These are phyloP conservation scores for Eupsittula cactorum DNA, from an alignment of 2,113 vertebrate species.

Conservation along the genomic window DNA sequence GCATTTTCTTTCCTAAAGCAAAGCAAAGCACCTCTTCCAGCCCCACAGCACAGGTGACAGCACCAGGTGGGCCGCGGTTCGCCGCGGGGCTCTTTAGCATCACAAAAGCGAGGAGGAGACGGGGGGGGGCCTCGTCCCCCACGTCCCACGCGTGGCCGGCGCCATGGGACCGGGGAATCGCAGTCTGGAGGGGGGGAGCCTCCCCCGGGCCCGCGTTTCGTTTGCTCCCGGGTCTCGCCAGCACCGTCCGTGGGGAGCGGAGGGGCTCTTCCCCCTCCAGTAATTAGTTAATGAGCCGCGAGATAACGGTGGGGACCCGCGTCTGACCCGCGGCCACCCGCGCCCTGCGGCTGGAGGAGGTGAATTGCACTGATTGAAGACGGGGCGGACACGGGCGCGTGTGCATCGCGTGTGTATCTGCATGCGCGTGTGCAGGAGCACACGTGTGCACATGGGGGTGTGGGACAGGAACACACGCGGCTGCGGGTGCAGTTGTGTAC, in stretches of 20 bases:
- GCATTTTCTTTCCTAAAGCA: no score
- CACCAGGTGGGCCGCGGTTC: background rate
- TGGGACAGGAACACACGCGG: background rate
- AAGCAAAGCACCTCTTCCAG: no score
- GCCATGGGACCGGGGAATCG: accelerated
- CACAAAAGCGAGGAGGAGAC: background rate
- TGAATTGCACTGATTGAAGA: background rate
- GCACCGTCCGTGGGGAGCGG: background rate
- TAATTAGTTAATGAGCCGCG: background rate
- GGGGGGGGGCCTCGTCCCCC: background rate
- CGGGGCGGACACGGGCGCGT: accelerated
- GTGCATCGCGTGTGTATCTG: no score
- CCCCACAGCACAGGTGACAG: no score
- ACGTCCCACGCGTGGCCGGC: background rate
- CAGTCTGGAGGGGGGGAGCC: background rate
- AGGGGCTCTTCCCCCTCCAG: accelerated
- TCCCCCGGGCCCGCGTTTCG: background rate
- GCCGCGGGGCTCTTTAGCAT: background rate
- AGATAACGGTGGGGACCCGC: background rate
- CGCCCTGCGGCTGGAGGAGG: background rate
- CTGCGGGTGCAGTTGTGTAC: accelerated
- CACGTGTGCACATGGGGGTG: accelerated
- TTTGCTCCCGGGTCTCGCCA: background rate
- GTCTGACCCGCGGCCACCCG: background rate
- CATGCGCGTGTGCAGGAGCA: accelerated